Conservation (phyloP, 1,140 invertebrate species). For the Ceratosolen solmsi region DNA sequence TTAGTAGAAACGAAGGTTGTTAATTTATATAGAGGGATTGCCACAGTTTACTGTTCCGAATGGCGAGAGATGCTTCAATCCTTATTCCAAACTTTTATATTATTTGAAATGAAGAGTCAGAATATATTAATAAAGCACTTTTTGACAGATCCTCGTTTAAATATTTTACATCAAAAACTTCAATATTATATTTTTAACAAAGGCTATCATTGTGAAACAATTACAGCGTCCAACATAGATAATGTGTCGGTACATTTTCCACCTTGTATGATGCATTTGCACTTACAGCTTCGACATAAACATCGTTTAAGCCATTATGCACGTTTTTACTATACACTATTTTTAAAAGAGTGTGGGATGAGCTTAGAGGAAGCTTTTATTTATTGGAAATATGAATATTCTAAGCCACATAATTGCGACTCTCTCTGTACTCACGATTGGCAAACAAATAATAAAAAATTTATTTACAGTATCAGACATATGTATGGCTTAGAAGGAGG, state of each 20-base stretch:
- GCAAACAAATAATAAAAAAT: constrained; percentile 78
- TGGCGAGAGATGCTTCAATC: constrained; percentile 74
- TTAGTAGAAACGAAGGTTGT: constrained; percentile 73
- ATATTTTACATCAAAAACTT: constrained; percentile 66
- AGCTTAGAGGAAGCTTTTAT: constrained; percentile 77
- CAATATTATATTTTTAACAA: constrained; percentile 59
- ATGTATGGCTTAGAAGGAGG: constrained; percentile 83
- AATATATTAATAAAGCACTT: constrained; percentile 46
- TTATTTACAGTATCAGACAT: constrained; percentile 81
- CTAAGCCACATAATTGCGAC: constrained; percentile 70
- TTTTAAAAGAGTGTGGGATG: constrained; percentile 82
- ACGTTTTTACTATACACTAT: constrained; percentile 80
- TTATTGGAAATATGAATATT: constrained; percentile 82
- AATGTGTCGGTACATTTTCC: constrained; percentile 78
- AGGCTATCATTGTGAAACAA: constrained; percentile 53
- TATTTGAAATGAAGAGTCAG: constrained; percentile 63
- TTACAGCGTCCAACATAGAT: constrained; percentile 73
- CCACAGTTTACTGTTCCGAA: constrained; percentile 73
- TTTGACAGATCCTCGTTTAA: constrained; percentile 71
- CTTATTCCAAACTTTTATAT: constrained; percentile 73
- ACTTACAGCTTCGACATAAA: constrained; percentile 76
- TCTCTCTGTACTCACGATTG: constrained; percentile 78
- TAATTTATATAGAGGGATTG: constrained; percentile 71
- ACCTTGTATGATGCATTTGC: constrained; percentile 83
- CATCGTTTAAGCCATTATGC: constrained; percentile 85